phyloP scores from a whole-genome alignment of 2,797 vertebrate genomes.

The Coluber constrictor region DNA sequence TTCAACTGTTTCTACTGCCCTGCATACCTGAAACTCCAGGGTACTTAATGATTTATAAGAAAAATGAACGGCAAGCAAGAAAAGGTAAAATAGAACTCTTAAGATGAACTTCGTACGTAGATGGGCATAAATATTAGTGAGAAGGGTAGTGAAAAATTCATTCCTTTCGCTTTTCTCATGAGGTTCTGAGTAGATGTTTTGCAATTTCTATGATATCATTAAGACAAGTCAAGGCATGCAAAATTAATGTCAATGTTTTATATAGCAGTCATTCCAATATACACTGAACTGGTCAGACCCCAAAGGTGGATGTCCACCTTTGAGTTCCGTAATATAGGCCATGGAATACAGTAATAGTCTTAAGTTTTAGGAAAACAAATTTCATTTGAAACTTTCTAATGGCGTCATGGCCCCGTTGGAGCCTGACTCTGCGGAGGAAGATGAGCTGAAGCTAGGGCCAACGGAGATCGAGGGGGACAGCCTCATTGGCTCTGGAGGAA shows the following conservation, averaged over 20 bases:
- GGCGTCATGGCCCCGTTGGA: not conserved
- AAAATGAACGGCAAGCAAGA: not conserved
- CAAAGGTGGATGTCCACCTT: not conserved
- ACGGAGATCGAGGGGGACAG: too few species aligned
- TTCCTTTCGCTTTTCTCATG: too few species aligned
- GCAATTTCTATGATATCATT: not conserved
- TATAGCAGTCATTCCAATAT: not conserved
- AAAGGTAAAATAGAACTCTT: not conserved
- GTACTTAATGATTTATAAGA: conserved; percentile 49
- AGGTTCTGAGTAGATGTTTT: not conserved
- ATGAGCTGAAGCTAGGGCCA: too few species aligned
- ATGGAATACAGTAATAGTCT: not conserved
- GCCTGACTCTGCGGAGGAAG: too few species aligned
- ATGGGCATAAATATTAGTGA: not conserved
- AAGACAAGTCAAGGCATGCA: not conserved
- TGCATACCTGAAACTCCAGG: conserved; percentile 80
- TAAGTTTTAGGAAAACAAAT: not conserved
- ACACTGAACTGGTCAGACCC: not conserved
- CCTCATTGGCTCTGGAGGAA: too few species aligned
- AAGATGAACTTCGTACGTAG: not conserved
- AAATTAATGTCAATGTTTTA: not conserved
- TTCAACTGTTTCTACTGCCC: conserved; percentile 74
- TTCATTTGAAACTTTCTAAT: not conserved
- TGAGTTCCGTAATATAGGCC: not conserved
- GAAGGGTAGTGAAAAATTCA: not conserved